Evolutionary conservation across 2,113 vertebrate species (phyloP), one percentile per base, ranked within the genome.

Genomic region (Paramormyrops kingsleyae): DNA sequence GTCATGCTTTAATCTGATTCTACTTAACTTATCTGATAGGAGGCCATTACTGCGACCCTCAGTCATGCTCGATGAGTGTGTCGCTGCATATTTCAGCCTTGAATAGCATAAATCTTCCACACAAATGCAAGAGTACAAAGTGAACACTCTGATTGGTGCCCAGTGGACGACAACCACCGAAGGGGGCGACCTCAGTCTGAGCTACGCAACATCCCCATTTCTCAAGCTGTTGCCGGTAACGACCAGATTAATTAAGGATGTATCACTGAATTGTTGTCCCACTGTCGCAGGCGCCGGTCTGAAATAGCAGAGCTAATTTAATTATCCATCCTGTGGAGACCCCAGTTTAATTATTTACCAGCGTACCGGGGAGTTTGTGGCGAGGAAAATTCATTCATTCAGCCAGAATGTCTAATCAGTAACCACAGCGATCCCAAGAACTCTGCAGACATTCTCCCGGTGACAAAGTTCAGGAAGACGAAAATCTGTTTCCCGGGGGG

Each of bases 261-360:
- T 90, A 90, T 88, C 90, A 88, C 85, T 49, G 42, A 62, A 74
- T 87, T 35, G 27, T 56, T 83, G 47, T 90, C 47, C 86, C 62
- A 87, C 91, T 66, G 42, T 31, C 89, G 87, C 89, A 90, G 90
- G 90, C 89, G 50, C 83, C 88, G 47, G 85, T 90, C 89, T 90
- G 62, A 83, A 91, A 89, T 49, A 91, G 88, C 89, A 87, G 44
- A 89, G 90, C 85, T 93, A 93, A 95, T 95, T 95, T 93, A 95
- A 94, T 96, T 95, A 95, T 92, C 93, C 93, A 92, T 91, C 90
- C 91, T 89, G 92, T 92, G 92, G 93, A 93, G 92, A 91, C 91
- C 92, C 88, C 83, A 88, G 90, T 94, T 94, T 94, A 95, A 95
- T 96, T 94, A 95, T 94, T 95, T 89, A 92, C 90, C 88, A 92